Evolutionary conservation across 2,113 vertebrate species (phyloP).

Genomic region (Panurus biarmicus): DNA sequence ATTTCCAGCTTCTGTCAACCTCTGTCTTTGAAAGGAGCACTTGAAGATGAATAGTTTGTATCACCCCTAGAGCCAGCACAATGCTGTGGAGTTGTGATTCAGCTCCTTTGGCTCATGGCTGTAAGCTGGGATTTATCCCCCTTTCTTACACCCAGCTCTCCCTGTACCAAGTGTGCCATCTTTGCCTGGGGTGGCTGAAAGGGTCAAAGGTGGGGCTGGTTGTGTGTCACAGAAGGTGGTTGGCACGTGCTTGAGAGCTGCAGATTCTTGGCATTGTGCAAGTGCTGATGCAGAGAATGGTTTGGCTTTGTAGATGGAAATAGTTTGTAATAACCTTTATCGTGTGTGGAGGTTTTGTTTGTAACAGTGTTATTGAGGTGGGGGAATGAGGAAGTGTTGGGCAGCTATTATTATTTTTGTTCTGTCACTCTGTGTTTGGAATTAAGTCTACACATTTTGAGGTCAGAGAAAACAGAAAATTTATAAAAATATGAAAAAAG

Average conservation of each 20-base stretch:
- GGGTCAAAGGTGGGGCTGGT: not conserved
- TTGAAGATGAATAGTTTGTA: not conserved
- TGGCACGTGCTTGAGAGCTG: not conserved
- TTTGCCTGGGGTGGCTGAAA: not conserved
- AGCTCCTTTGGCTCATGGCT: not conserved
- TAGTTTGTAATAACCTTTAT: not conserved
- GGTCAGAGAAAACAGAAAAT: not conserved
- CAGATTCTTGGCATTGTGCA: not conserved
- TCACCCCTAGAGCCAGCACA: not conserved
- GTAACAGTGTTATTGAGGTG: not conserved
- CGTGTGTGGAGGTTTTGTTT: not conserved
- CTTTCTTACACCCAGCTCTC: not conserved
- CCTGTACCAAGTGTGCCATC: not conserved
- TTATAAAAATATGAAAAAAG: not conserved
- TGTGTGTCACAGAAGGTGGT: not conserved
- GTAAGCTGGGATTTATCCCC: not conserved
- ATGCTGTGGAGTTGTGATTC: not conserved
- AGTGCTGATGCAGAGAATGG: not conserved
- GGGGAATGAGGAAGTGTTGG: not conserved
- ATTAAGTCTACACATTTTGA: not conserved
- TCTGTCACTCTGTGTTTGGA: not conserved
- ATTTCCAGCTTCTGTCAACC: not conserved
- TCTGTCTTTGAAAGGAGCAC: not conserved
- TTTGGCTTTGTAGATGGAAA: slow-evolving; percentile 37
- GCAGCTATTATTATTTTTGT: not conserved